Evolutionary conservation across 2,797 vertebrate species (phyloP).

Genomic region (Neostethus bicornis): DNA sequence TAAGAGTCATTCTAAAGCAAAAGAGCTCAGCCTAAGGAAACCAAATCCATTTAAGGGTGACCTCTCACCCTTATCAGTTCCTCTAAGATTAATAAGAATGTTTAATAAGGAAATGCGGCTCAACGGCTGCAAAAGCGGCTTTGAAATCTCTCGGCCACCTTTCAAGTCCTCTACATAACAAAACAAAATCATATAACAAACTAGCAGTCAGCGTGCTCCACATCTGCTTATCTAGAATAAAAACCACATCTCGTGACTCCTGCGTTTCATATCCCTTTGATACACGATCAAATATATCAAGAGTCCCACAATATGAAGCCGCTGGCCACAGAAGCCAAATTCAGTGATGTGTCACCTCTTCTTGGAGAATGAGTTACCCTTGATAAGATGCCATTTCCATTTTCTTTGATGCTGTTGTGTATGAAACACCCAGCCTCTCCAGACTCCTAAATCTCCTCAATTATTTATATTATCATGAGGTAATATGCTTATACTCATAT

Average conservation of each 20-base stretch:
- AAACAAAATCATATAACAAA: slow-evolving; percentile 43
- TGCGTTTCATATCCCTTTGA: slow-evolving; percentile 63
- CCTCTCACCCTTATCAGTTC: slow-evolving; percentile 64
- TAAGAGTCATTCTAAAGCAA: slow-evolving; percentile 60
- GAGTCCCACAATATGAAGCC: slow-evolving; percentile 64
- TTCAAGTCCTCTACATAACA: slow-evolving; percentile 35
- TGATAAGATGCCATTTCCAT: slow-evolving; percentile 67
- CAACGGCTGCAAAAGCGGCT: slow-evolving; percentile 26
- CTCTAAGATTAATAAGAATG: slow-evolving; percentile 59
- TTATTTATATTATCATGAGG: slow-evolving; percentile 83
- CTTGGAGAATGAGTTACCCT: slow-evolving; percentile 59
- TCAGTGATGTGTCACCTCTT: slow-evolving; percentile 61
- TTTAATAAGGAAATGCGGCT: slow-evolving; percentile 42
- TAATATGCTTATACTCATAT: slow-evolving; percentile 84
- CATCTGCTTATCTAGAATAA: slow-evolving; percentile 53
- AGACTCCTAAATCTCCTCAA: slow-evolving; percentile 78
- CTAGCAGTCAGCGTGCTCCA: slow-evolving; percentile 55
- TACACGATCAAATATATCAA: slow-evolving; percentile 67
- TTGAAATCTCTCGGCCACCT: slow-evolving; percentile 34
- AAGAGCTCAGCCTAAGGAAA: slow-evolving; percentile 61
- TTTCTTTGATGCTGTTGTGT: slow-evolving; percentile 55
- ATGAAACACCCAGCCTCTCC: slow-evolving; percentile 53
- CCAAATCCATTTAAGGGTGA: slow-evolving; percentile 73
- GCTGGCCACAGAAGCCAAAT: slow-evolving; percentile 65
- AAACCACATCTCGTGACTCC: slow-evolving; percentile 64